Base-by-base conservation (phyloP, 2,888 invertebrate genomes). In the Syrphus vitripennis region DNA sequence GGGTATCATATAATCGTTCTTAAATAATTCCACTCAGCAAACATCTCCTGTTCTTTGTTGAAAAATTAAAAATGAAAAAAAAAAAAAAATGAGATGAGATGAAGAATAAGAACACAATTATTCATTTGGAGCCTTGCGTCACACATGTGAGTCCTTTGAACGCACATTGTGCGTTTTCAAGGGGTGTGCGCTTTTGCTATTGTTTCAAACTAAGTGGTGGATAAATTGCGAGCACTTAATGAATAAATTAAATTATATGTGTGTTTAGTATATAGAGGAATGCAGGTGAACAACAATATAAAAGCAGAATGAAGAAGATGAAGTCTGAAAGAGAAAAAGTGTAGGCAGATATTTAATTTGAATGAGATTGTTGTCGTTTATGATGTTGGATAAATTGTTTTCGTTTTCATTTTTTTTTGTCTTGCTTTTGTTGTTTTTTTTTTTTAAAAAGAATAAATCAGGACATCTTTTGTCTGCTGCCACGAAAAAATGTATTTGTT, bases 1-100 rank as follows among this genome's bases (percentile, higher is more conserved):
- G 76, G 86, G 82, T 82, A 48, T 40, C 63, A 55, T 74, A 55
- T 82, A 86, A 82, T 65, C 57, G 86, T 86, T 70, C 63, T 74
- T 78, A 70, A 67, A 74, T 67, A 67, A 59, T 74, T 77, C 63
- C 14, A 48, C 82, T 77, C 67, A 78, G 63, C 70, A 75, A 61
- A 57, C 48, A 61, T 80, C 75, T 57, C 61, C n/a, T n/a, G 53
- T 65, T 19, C 29, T 40, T 65, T 65, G 45, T 45, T 65, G 65
- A 29, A 45, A 29, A 34, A 31, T 10, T n/a, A n/a, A n/a, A n/a
- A n/a, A n/a, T n/a, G n/a, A 55, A 26, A 31, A 29, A 34, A 34
- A 48, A 19, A 16, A 48, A 10, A 55, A 26, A 26, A 40, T 26
- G 14, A 59, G 48, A 63, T 42, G 63, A 67, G 69, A n/a, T n/a